Conservation (phyloP, 1,140 invertebrate species). For the Olivierus martensii region DNA sequence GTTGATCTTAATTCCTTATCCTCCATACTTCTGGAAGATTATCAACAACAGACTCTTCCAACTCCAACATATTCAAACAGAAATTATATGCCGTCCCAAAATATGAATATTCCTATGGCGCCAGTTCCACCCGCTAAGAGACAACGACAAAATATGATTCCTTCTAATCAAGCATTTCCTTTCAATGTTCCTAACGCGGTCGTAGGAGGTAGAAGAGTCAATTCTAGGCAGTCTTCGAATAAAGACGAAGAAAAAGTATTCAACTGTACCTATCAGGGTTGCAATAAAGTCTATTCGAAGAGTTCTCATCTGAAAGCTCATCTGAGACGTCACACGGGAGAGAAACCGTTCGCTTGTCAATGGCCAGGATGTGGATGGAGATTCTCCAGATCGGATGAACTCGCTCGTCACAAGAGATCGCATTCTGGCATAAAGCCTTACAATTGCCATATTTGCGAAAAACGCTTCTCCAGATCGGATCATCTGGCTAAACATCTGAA, state of each 20-base stretch:
- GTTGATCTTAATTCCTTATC: slow-evolving; percentile 32
- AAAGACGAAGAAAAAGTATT: slow-evolving; percentile 39
- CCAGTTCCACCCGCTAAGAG: not conserved
- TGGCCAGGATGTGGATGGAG: slow-evolving; percentile 88
- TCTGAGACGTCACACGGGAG: slow-evolving; percentile 77
- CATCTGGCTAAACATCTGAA: slow-evolving; percentile 79
- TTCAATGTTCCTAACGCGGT: not conserved
- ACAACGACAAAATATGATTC: not conserved
- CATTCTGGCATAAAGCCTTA: slow-evolving; percentile 79
- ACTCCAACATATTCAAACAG: too few relatives aligned
- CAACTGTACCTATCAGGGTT: slow-evolving; percentile 44
- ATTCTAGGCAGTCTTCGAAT: not conserved
- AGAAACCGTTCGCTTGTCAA: slow-evolving; percentile 82
- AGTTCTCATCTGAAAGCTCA: slow-evolving; percentile 89
- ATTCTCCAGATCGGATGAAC: slow-evolving; percentile 85
- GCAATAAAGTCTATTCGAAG: slow-evolving; percentile 68
- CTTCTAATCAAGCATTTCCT: not conserved
- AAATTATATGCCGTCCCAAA: not conserved
- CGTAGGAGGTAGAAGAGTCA: not conserved
- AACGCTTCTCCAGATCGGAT: slow-evolving; percentile 76
- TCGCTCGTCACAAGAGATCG: slow-evolving; percentile 64
- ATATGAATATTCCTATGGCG: not conserved
- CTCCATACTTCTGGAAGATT: not conserved
- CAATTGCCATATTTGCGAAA: slow-evolving; percentile 62
- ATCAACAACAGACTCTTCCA: not conserved